Evolutionary conservation across 2,113 vertebrate species (phyloP), one percentile per base, ranked within the genome.

Genomic region (Protomyctophum bolini): DNA sequence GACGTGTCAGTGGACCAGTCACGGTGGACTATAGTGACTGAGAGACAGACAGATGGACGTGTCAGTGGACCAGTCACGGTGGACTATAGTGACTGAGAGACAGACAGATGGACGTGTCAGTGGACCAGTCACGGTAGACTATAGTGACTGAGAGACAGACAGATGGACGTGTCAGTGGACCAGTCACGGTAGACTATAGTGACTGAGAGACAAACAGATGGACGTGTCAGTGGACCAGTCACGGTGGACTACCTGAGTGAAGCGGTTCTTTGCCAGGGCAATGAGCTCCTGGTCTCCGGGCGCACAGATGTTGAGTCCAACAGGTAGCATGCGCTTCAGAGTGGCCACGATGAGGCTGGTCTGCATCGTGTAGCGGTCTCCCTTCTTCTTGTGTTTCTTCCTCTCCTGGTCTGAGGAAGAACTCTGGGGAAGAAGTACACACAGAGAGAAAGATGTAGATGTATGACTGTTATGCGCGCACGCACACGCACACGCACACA

Each of bases 211-310:
- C 33, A 33, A 4, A 33, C 7, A 9, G 21, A n/a, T n/a, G n/a
- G n/a, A n/a, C 6, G n/a, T 21, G 11, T 14, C 7, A 47, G 12
- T 49, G 33, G 2, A n/a, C 6, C 6, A 6, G 33, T 33, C 33
- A 33, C 2, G 1, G 49, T 12, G 6, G 28, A 3, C 9, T 84
- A 97, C 96, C 95, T 96, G 91, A 10, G 91, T 95, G 78, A 98
- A 96, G 56, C 96, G 91, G 79, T 89, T 95, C 88, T 98, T 98
- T 28, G 97, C 97, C 58, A 98, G 83, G 0, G 94, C 90, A 28
- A 98, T 97, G n/a, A 98, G 94, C 70, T 98, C 97, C 76, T 98
- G 97, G 83, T 98, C 97, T 58, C 97, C 96, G 0, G 97, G 97
- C 4, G 95, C 96, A 67, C 97, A 98, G 76, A 96, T 97, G 76